These are phyloP conservation scores for Cuniculus paca DNA, from an alignment of 2,797 vertebrate genomes.

Conservation along the genomic window DNA sequence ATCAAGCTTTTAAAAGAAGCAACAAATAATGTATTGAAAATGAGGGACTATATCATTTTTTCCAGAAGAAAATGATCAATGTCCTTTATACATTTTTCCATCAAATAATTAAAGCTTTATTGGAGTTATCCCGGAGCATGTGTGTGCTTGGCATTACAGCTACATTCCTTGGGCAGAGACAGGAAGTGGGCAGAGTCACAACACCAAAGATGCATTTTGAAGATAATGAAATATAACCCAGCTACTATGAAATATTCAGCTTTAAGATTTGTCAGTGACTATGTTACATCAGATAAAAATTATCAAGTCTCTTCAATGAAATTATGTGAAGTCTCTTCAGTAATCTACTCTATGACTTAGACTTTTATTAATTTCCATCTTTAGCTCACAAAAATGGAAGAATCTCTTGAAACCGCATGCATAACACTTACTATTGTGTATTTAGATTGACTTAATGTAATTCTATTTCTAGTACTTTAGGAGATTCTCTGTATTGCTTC, in stretches of 20 bases:
- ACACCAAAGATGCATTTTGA: slow-evolving; percentile 49
- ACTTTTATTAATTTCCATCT: not conserved
- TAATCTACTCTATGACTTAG: slow-evolving; percentile 55
- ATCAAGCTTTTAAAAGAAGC: not conserved
- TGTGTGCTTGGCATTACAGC: not conserved
- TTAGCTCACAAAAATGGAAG: slow-evolving; percentile 48
- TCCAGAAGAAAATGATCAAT: slow-evolving; percentile 43
- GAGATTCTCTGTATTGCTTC: not conserved
- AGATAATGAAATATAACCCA: slow-evolving; percentile 51
- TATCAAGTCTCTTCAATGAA: slow-evolving; percentile 40
- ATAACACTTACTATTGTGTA: slow-evolving; percentile 20
- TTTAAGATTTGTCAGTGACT: slow-evolving; percentile 32
- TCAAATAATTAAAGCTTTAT: slow-evolving; percentile 70
- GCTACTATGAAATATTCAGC: slow-evolving; percentile 36
- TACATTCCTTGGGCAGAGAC: slow-evolving; percentile 25
- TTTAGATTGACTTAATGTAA: slow-evolving; percentile 68
- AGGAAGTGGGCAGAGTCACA: not conserved
- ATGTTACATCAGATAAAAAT: slow-evolving; percentile 48
- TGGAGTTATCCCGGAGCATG: slow-evolving; percentile 7
- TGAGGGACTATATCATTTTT: not conserved
- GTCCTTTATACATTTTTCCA: slow-evolving; percentile 40
- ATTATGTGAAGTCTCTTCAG: slow-evolving; percentile 7
- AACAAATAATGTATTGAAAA: slow-evolving; percentile 31
- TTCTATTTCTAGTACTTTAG: slow-evolving; percentile 55
- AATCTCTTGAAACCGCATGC: slow-evolving; percentile 56